These are phyloP conservation scores for Phodopus roborovskii DNA, from an alignment of 2,113 vertebrate genomes.

Conservation along the genomic window DNA sequence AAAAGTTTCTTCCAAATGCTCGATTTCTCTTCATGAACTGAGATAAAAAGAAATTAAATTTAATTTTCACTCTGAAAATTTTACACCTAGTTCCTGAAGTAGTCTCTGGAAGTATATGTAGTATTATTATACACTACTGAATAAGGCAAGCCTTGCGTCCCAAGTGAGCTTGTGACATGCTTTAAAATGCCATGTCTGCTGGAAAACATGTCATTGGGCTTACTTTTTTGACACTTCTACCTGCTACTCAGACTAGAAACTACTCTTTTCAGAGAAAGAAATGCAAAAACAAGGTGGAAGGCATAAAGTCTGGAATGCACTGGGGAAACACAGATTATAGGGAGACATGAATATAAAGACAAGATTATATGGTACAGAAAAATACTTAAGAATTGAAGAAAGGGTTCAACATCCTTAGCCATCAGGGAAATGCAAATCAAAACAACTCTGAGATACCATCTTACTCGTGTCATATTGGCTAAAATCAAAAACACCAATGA, in stretches of 20 bases:
- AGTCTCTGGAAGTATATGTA: neutral
- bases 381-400: neutral
- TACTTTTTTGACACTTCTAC: neutral
- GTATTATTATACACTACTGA: neutral
- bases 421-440: too few relatives aligned
- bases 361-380: neutral
- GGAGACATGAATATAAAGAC: neutral
- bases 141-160: neutral
- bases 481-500: too few relatives aligned
- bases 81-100: neutral
- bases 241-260: neutral
- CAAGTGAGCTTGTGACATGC: neutral
- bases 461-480: too few relatives aligned
- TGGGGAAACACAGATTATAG: neutral
- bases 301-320: neutral
- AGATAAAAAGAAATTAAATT: neutral
- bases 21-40: neutral
- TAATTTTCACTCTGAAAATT: slow-evolving; percentile 18
- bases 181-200: neutral
- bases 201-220: neutral
- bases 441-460: too few relatives aligned
- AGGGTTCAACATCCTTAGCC: too few relatives aligned
- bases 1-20: neutral
- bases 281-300: neutral
- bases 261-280: neutral